These are phyloP conservation scores for Ditula angustiorana DNA, from an alignment of 2,888 invertebrate genomes.

Conservation along the genomic window DNA sequence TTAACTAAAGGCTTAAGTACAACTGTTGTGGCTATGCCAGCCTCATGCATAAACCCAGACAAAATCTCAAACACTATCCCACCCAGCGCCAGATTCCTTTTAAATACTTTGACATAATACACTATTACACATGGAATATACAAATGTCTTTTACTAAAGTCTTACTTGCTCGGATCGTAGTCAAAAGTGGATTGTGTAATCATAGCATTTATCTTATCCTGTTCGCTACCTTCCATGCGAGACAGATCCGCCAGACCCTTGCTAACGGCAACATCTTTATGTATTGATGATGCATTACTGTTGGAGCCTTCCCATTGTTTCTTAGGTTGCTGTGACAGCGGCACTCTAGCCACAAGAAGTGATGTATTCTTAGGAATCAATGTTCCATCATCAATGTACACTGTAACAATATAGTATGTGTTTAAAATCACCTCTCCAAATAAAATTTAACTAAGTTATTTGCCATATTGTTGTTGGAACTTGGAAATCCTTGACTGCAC, in stretches of 20 bases:
- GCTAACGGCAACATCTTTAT: conserved; percentile 81
- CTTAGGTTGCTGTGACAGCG: conserved; percentile 91
- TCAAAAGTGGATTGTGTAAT: conserved; percentile 98
- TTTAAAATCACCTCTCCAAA: not conserved
- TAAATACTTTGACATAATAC: not conserved
- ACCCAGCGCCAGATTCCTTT: too few relatives aligned
- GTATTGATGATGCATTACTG: conserved; percentile 74
- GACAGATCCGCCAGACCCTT: conserved; percentile 93
- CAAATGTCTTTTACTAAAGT: conserved; percentile 39
- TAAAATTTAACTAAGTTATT: not conserved
- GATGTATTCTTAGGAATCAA: conserved; percentile 99
- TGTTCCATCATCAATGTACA: conserved; percentile 95
- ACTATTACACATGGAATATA: not conserved
- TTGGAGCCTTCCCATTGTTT: conserved; percentile 90
- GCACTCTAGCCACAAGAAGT: conserved; percentile 96
- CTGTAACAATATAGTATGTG: conserved; percentile 79
- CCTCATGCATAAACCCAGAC: too few relatives aligned
- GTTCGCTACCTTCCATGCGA: conserved; percentile 96
- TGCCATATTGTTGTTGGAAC: too few relatives aligned
- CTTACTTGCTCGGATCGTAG: conserved; percentile 98
- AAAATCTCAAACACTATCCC: too few relatives aligned
- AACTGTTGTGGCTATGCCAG: too few relatives aligned
- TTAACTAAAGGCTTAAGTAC: too few relatives aligned
- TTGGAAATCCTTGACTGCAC: too few relatives aligned
- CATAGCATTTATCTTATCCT: conserved; percentile 99